A percentile compares a stretch with the other conserved stretches of the same genome.
These are phyloP conservation scores for Chelonus formosanus DNA, from an alignment of 2,888 invertebrate genomes.

Conservation along the genomic window DNA sequence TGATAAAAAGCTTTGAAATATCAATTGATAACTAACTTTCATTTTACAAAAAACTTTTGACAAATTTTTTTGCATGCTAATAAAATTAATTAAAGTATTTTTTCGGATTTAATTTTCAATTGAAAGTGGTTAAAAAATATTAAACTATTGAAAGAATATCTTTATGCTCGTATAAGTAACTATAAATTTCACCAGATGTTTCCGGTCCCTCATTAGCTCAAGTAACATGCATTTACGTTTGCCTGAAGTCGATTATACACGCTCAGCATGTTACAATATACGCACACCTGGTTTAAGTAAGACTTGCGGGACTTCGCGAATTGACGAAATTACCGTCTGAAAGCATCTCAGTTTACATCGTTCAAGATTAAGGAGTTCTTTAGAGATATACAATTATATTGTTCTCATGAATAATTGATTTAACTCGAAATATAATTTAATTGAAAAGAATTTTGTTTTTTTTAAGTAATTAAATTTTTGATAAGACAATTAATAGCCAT, in stretches of 20 bases:
- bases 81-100: too few species aligned
- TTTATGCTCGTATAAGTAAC: background rate
- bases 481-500: too few species aligned
- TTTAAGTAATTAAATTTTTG: too few species aligned
- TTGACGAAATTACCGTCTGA: constrained; percentile 31
- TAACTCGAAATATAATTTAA: background rate
- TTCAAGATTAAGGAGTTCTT: constrained; percentile 9
- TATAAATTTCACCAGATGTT: constrained; percentile 14
- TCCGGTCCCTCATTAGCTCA: constrained; percentile 9
- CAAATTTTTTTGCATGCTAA: too few species aligned
- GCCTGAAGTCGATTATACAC: constrained; percentile 3
- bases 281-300: constrained; percentile 20
- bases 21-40: too few species aligned
- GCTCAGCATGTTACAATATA: background rate
- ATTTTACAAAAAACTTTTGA: too few species aligned
- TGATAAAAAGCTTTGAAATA: too few species aligned
- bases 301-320: constrained; percentile 40
- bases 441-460: background rate
- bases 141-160: background rate
- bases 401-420: background rate
- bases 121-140: too few species aligned
- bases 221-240: constrained; percentile 6
- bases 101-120: too few species aligned
- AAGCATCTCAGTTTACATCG: constrained; percentile 23
- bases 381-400: background rate